Conservation (phyloP, 2,888 invertebrate species). For the Graphium colonna region DNA sequence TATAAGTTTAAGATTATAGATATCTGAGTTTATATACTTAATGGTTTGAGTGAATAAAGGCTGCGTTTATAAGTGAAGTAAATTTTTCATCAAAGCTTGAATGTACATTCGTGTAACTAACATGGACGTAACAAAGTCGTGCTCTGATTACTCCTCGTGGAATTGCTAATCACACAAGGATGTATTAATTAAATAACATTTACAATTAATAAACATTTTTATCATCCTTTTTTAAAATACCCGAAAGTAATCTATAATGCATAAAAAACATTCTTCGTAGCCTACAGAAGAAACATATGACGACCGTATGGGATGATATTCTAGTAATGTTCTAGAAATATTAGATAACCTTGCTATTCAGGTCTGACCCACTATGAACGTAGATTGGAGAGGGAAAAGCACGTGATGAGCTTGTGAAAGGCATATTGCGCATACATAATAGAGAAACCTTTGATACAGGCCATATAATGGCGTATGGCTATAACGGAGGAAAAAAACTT, state of each 20-base stretch:
- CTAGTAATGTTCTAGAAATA: conserved; percentile 14
- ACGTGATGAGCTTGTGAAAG: conserved; percentile 51
- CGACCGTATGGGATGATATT: background rate
- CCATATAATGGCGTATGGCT: conserved; percentile 21
- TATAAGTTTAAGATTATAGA: too few relatives aligned
- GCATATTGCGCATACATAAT: conserved; percentile 41
- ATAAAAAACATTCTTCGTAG: too few relatives aligned
- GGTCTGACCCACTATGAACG: conserved; percentile 24
- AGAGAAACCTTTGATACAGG: conserved; percentile 40
- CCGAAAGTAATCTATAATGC: too few relatives aligned
- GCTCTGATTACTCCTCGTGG: background rate
- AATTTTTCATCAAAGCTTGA: too few relatives aligned
- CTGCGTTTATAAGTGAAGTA: too few relatives aligned
- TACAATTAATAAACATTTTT: background rate
- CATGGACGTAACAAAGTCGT: background rate
- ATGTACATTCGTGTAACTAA: too few relatives aligned
- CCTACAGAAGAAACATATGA: background rate
- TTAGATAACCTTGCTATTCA: conserved; percentile 17
- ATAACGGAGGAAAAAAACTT: conserved; percentile 8
- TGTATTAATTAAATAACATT: background rate
- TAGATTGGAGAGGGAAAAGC: conserved; percentile 37
- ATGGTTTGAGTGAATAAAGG: too few relatives aligned
- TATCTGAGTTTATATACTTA: background rate
- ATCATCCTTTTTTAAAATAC: too few relatives aligned
- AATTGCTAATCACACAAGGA: background rate